These are phyloP conservation scores for Hipparchia sbordonii DNA, from an alignment of 2,888 invertebrate species.

Conservation along the genomic window DNA sequence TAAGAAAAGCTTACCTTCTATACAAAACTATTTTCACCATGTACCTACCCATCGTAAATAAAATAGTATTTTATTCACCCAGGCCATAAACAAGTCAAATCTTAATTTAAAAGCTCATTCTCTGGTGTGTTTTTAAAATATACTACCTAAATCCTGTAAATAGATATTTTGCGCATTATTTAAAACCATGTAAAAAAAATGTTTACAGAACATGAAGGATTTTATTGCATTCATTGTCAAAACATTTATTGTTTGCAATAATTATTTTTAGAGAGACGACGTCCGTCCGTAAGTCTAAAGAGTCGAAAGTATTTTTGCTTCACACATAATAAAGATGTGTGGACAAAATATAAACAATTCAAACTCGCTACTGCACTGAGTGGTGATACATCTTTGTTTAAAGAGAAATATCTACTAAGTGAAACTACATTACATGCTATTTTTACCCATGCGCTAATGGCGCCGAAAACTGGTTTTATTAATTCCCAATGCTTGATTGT, in stretches of 20 bases:
- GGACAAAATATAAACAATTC: conserved; percentile 26
- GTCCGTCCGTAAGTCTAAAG: conserved; percentile 14
- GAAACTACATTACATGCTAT: conserved; percentile 15
- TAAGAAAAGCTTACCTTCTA: too few species aligned
- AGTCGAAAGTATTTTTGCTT: conserved; percentile 23
- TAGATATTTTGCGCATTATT: not conserved
- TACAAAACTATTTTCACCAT: conserved; percentile 2
- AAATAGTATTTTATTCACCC: too few species aligned
- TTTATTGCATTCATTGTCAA: conserved; percentile 1
- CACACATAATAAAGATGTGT: conserved; percentile 15
- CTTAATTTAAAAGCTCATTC: not conserved
- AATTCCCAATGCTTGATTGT: conserved; percentile 11
- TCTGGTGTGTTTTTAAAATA: not conserved
- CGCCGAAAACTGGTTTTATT: conserved; percentile 22
- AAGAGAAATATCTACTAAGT: conserved; percentile 18
- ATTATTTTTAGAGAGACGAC: not conserved
- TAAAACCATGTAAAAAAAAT: not conserved
- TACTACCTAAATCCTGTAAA: too few species aligned
- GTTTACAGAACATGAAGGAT: not conserved
- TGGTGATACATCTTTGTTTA: conserved; percentile 26
- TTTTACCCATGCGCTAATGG: conserved; percentile 12
- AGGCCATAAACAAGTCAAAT: not conserved
- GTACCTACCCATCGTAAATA: too few species aligned
- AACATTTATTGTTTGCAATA: conserved; percentile 6
- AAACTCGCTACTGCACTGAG: conserved; percentile 19